Conservation (phyloP, 2,113 vertebrate species). For the Paedocypris sp. region DNA sequence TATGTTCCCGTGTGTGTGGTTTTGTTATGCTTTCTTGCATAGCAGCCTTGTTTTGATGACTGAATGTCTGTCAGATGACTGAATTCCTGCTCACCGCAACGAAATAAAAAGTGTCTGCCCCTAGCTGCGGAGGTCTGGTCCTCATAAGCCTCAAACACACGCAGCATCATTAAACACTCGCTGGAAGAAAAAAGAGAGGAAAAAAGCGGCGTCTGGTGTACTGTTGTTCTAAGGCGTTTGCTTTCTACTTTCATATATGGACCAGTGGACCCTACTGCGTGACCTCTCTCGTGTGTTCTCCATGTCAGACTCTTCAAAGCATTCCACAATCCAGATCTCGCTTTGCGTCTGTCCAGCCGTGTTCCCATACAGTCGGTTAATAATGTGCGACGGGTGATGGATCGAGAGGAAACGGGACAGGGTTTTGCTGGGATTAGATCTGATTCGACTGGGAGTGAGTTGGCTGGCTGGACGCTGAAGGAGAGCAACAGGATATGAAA, state of each 20-base stretch:
- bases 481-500: constrained; percentile 45
- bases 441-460: constrained; percentile 11
- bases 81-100: constrained; percentile 46
- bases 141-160: constrained; percentile 41
- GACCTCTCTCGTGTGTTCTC: constrained; percentile 14
- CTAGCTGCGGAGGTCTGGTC: constrained; percentile 50
- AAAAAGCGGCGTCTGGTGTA: constrained; percentile 21
- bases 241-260: constrained; percentile 27
- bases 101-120: constrained; percentile 51
- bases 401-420: constrained; percentile 8
- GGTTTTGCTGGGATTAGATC: constrained; percentile 21
- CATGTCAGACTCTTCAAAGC: constrained; percentile 33
- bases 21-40: constrained; percentile 38
- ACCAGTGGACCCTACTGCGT: constrained; percentile 22
- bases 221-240: constrained; percentile 21
- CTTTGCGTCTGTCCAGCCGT: constrained; percentile 29
- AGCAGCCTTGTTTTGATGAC: constrained; percentile 36
- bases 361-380: constrained; percentile 27
- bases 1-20: no score
- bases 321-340: constrained; percentile 36
- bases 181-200: neutral
- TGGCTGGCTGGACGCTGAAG: constrained; percentile 10
- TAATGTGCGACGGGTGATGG: constrained; percentile 10
- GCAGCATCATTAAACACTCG: constrained; percentile 43
- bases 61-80: constrained; percentile 38